Percentiles rank a stretch among this genome's conserved stretches.
Conservation (phyloP, 2,113 vertebrate species). For the Oryzias javanicus region DNA sequence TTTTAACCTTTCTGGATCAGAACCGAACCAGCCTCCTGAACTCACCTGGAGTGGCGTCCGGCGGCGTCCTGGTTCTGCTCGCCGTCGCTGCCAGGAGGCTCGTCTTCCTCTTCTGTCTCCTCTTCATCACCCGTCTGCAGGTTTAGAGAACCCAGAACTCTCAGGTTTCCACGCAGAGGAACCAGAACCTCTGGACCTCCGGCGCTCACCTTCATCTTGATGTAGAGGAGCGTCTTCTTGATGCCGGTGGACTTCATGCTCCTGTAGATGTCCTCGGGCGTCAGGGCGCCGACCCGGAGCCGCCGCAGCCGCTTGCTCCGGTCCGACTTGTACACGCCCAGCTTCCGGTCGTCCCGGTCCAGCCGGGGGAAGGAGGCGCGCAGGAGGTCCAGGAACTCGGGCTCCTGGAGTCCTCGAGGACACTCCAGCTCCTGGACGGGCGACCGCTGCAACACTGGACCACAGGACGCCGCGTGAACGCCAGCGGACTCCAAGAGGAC, state of each 20-base stretch:
- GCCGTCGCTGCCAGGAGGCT: too few species aligned
- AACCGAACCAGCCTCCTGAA: too few species aligned
- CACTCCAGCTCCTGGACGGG: not conserved
- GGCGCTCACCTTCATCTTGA: slow-evolving; percentile 26
- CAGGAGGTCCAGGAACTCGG: slow-evolving; percentile 34
- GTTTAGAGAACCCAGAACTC: too few species aligned
- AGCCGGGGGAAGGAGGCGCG: slow-evolving; percentile 45
- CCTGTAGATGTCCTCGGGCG: slow-evolving; percentile 27
- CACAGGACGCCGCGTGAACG: not conserved
- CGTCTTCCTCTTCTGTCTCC: too few species aligned
- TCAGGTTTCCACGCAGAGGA: too few species aligned
- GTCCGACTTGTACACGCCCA: slow-evolving; percentile 8
- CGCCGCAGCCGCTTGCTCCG: slow-evolving; percentile 21
- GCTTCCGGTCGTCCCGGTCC: not conserved
- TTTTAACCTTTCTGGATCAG: too few species aligned
- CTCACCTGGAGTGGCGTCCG: too few species aligned
- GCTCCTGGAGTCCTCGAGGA: slow-evolving; percentile 25
- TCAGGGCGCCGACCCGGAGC: slow-evolving; percentile 1
- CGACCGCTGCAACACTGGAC: slow-evolving; percentile 16
- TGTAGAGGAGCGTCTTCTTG: slow-evolving; percentile 23
- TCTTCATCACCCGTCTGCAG: too few species aligned
- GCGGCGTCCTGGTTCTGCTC: too few species aligned
- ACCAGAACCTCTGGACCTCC: too few species aligned
- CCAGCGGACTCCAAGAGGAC: too few species aligned
- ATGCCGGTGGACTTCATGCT: not conserved